Evolutionary conservation across 2,797 vertebrate species (phyloP).

Genomic region (Netta rufina): DNA sequence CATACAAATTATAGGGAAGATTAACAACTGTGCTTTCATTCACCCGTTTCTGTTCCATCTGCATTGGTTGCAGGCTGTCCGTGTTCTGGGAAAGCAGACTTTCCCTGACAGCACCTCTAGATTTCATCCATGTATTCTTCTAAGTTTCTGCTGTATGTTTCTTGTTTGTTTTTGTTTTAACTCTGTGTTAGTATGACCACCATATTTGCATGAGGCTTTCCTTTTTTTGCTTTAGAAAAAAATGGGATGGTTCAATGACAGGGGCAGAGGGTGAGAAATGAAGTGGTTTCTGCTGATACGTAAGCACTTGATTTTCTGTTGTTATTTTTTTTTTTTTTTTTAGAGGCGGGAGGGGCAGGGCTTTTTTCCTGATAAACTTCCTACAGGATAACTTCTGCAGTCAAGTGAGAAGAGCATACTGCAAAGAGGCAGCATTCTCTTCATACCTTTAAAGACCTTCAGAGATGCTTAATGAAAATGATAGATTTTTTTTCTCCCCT

Average conservation of each 20-base stretch:
- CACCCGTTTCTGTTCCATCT: not conserved
- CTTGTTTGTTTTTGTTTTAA: not conserved
- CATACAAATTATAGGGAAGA: not conserved
- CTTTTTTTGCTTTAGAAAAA: not conserved
- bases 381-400: not conserved
- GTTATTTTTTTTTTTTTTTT: not conserved
- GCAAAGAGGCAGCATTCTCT: not conserved
- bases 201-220: not conserved
- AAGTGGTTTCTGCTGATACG: not conserved
- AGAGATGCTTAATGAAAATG: not conserved
- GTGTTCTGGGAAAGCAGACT: not conserved
- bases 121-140: not conserved
- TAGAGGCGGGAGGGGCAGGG: too few species aligned
- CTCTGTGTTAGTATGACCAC: not conserved
- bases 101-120: not conserved
- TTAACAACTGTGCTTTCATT: not conserved
- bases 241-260: not conserved
- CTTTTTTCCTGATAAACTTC: not conserved
- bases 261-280: not conserved
- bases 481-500: not conserved
- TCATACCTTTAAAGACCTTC: not conserved
- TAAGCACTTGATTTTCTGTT: not conserved
- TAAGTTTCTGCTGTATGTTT: not conserved
- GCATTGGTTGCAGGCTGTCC: not conserved
- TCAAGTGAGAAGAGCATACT: not conserved